These are phyloP conservation scores for Carassius carassius DNA, from an alignment of 2,113 vertebrate species.

Conservation along the genomic window DNA sequence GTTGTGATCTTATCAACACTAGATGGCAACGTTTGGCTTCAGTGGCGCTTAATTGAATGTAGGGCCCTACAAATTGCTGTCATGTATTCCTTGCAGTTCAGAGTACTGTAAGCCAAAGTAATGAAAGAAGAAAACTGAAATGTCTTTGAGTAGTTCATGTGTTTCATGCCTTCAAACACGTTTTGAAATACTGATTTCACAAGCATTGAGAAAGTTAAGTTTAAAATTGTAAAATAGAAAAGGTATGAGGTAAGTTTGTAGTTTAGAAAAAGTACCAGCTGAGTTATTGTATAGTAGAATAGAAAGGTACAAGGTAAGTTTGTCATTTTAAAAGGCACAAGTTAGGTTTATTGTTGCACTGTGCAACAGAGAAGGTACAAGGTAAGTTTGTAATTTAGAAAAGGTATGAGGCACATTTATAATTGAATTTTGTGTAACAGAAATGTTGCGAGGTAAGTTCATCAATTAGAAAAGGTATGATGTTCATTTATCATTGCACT, in stretches of 20 bases:
- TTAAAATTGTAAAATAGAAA: background rate
- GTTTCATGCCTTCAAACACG: background rate
- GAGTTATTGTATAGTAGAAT: background rate
- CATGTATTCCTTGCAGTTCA: conserved; percentile 40
- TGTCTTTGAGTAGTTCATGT: background rate
- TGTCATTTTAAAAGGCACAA: background rate
- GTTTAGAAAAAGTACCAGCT: too few relatives aligned
- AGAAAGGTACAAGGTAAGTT: background rate
- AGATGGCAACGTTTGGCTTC: conserved; percentile 81
- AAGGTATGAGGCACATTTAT: too few relatives aligned
- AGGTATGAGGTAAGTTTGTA: background rate
- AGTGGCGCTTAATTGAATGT: conserved; percentile 13
- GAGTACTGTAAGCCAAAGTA: conserved; percentile 39
- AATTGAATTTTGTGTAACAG: too few relatives aligned
- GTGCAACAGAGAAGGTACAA: too few relatives aligned
- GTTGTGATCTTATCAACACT: conserved; percentile 70
- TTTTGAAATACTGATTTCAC: background rate
- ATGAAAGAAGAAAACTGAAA: background rate
- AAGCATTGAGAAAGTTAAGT: background rate
- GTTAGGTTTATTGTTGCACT: too few relatives aligned
- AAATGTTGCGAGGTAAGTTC: too few relatives aligned
- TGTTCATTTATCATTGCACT: too few relatives aligned
- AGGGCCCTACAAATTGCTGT: conserved; percentile 26
- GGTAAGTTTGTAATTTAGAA: too few relatives aligned
- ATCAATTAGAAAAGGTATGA: too few relatives aligned